A percentile compares a stretch with the other conserved stretches of the same genome.
Evolutionary conservation across 2,888 invertebrate genomes (phyloP).

Genomic region (Exephanes ischioxanthus): DNA sequence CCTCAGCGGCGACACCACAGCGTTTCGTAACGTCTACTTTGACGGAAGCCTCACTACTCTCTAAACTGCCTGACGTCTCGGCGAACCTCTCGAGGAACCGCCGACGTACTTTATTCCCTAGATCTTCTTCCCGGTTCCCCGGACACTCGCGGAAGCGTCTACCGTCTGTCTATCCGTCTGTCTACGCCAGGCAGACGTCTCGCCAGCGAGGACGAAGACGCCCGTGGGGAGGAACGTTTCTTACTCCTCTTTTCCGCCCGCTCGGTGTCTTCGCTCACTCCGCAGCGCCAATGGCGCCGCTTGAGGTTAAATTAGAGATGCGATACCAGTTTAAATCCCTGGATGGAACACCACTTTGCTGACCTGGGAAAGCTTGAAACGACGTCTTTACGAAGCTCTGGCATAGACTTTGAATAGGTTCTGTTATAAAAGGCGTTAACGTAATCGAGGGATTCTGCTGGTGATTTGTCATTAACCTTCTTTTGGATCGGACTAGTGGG

Average conservation of each 20-base stretch:
- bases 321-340: not conserved
- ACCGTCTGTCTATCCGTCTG: constrained; percentile 30
- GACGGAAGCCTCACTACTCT: constrained; percentile 37
- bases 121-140: constrained; percentile 6
- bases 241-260: not conserved
- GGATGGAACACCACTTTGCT: not conserved
- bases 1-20: constrained; percentile 26
- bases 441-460: too few relatives aligned
- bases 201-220: constrained; percentile 9
- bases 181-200: constrained; percentile 42
- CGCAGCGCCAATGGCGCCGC: not conserved
- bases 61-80: constrained; percentile 28
- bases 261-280: not conserved
- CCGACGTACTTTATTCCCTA: constrained; percentile 28
- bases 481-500: too few relatives aligned
- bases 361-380: not conserved
- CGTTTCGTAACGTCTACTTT: constrained; percentile 55
- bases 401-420: too few relatives aligned
- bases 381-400: too few relatives aligned
- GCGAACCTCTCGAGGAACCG: constrained; percentile 37
- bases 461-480: too few relatives aligned
- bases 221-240: constrained; percentile 4
- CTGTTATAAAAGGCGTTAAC: too few relatives aligned
- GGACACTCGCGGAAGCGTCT: constrained; percentile 48
- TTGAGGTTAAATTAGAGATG: not conserved